Base-by-base conservation (phyloP, 2,113 vertebrate species). In the Mus musculus region DNA sequence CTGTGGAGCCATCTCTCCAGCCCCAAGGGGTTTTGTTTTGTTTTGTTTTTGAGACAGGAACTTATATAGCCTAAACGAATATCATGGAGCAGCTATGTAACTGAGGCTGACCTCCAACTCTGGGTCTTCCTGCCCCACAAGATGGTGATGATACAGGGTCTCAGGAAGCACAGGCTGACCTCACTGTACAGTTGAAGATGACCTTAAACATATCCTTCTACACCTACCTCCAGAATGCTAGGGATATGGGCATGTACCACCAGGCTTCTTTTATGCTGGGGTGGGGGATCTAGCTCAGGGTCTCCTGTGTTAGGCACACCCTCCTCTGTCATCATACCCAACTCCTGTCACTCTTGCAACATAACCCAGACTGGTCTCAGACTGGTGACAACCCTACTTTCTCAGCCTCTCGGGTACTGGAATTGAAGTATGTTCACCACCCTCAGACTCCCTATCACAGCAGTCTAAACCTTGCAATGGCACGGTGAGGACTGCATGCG, bases 91-190 rank as follows among this genome's bases (percentile, higher is more conserved):
- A 49, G 30, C 63, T 69, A 7, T 13, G 17, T 86, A 52, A 5
- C 42, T 8, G 61, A 86, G 63, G 28, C 63, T 69, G 63, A 24
- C 30, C 63, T 69, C 6, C 28, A 86, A 52, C 84, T 22, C 84
- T 26, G 11, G 42, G 42, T 24, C 63, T 39, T 19, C 63, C 84
- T 22, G 24, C 81, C 59, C 24, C 3, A 20, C 52, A 42, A 17
- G 1, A 2, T 0, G 22, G 12, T 59, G 20, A 7, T 8, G 36
- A 14, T 2, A 11, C 39, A 20, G 39, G 4, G 26, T 33, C 39
- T 67, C 42, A 8, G 59, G 63, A 19, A 49, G 84, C 28, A 4
- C 8, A 39, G 87, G 52, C 14, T 88, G 49, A 26, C 52, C 61
- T 49, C 28, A 12, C 39, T 65, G 46, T 20, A 7, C 3, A 69